A percentile compares a stretch with the other conserved stretches of the same genome.
Conservation (phyloP, 2,113 vertebrate species). For the Hepsetus odoe region DNA sequence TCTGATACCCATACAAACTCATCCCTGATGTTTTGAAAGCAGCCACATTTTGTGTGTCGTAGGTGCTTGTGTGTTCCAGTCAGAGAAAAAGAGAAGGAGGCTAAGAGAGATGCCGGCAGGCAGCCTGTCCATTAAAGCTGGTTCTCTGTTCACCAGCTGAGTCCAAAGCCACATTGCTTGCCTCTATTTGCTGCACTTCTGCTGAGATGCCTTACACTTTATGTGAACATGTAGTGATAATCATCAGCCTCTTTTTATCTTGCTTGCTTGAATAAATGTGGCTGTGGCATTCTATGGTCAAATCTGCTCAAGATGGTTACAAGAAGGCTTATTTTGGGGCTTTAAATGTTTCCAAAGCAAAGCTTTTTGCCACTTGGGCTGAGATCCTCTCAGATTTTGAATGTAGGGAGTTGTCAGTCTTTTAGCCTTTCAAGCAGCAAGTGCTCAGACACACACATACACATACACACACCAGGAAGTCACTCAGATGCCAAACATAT, state of each 20-base stretch:
- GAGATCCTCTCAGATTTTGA: not conserved
- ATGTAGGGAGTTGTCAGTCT: slow-evolving; percentile 10
- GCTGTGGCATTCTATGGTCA: not conserved
- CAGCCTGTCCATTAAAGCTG: not conserved
- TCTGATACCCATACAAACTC: slow-evolving; percentile 13
- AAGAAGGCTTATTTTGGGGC: not conserved
- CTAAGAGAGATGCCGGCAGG: not conserved
- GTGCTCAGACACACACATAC: not conserved
- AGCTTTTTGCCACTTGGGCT: not conserved
- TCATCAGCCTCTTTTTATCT: not conserved
- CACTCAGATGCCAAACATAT: slow-evolving; percentile 35
- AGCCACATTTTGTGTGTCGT: slow-evolving; percentile 40
- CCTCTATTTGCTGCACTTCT: not conserved
- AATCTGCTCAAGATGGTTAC: not conserved
- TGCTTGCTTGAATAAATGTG: not conserved
- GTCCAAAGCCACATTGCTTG: not conserved
- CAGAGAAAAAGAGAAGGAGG: slow-evolving; percentile 1
- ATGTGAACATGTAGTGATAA: not conserved
- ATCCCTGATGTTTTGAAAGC: slow-evolving; percentile 36
- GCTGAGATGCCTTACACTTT: not conserved
- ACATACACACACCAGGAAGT: slow-evolving; percentile 17
- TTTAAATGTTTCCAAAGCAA: not conserved
- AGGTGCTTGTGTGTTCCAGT: not conserved
- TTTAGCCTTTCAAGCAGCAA: slow-evolving; percentile 16
- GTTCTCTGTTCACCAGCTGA: slow-evolving; percentile 3